These are phyloP conservation scores for Lepidurus couesii DNA, from an alignment of 1,140 invertebrate species.

Conservation along the genomic window DNA sequence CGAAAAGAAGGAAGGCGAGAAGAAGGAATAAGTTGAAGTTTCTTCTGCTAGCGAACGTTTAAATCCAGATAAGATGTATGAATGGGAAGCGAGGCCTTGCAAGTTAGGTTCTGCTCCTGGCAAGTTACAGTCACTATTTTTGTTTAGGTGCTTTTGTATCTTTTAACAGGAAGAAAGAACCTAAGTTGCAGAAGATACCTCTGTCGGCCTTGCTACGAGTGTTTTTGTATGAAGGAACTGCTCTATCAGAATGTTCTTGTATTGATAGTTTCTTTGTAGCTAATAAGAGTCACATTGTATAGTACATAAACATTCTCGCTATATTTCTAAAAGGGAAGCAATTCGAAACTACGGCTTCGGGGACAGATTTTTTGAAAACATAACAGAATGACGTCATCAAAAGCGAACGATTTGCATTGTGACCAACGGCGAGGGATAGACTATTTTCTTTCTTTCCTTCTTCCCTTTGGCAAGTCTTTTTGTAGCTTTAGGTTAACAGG, in stretches of 20 bases:
- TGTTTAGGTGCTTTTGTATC: background rate
- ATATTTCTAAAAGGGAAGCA: background rate
- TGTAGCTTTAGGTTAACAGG: too few species aligned
- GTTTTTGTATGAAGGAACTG: slow-evolving; percentile 19
- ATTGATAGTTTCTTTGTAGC: slow-evolving; percentile 2
- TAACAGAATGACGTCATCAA: too few species aligned
- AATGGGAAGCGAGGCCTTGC: slow-evolving; percentile 2
- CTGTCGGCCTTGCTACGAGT: background rate
- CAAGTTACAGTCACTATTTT: background rate
- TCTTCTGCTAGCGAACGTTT: background rate
- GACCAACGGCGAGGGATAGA: too few species aligned
- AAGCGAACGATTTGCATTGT: too few species aligned
- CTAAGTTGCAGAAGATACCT: background rate
- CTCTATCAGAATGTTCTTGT: slow-evolving; percentile 1
- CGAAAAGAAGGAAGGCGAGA: slow-evolving; percentile 26
- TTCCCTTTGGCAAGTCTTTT: too few species aligned
- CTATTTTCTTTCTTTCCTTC: too few species aligned
- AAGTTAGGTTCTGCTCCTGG: background rate
- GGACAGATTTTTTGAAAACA: background rate
- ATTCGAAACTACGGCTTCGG: background rate
- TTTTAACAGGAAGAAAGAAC: background rate
- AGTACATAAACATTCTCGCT: background rate
- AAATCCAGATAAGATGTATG: background rate
- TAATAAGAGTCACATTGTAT: slow-evolving; percentile 17
- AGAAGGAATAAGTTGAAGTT: slow-evolving; percentile 20